A percentile compares a stretch with the other conserved stretches of the same genome.
phyloP scores from a whole-genome alignment of 2,797 vertebrate genomes.

The Taeniopygia guttata region DNA sequence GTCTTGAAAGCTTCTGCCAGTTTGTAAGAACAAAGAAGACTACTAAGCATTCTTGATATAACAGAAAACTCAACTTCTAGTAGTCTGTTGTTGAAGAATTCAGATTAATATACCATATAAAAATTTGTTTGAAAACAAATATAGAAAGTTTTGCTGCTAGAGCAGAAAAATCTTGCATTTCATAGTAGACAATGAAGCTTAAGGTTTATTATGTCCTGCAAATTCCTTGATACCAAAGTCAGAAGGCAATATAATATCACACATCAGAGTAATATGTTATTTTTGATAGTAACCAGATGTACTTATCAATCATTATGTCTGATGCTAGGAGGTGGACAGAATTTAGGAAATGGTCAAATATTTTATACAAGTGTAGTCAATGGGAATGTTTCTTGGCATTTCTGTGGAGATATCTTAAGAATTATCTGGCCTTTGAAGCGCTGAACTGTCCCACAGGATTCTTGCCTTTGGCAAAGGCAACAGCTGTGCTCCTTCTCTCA shows the following conservation, averaged over 20 bases:
- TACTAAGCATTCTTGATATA: neutral
- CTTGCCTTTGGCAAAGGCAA: neutral
- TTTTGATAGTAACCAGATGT: neutral
- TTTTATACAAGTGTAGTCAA: neutral
- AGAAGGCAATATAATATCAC: neutral
- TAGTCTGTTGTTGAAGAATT: neutral
- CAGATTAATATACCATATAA: neutral
- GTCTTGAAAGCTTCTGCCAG: neutral
- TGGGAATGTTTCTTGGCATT: neutral
- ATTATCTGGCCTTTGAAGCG: neutral
- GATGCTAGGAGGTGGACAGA: neutral
- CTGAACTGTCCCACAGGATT: neutral
- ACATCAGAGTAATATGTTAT: rapidly evolving
- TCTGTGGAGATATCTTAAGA: neutral
- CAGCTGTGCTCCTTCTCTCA: neutral
- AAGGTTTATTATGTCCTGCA: neutral
- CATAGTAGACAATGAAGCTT: neutral
- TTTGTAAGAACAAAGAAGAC: neutral
- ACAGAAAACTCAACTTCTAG: neutral
- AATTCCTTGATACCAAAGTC: neutral
- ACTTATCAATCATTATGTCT: neutral
- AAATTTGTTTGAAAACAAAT: neutral
- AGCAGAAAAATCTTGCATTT: neutral
- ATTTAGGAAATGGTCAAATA: neutral
- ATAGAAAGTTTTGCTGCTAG: neutral